Conservation (phyloP, 37 sponge, comb jelly and placozoan genomes). For the Crambe crambe region DNA sequence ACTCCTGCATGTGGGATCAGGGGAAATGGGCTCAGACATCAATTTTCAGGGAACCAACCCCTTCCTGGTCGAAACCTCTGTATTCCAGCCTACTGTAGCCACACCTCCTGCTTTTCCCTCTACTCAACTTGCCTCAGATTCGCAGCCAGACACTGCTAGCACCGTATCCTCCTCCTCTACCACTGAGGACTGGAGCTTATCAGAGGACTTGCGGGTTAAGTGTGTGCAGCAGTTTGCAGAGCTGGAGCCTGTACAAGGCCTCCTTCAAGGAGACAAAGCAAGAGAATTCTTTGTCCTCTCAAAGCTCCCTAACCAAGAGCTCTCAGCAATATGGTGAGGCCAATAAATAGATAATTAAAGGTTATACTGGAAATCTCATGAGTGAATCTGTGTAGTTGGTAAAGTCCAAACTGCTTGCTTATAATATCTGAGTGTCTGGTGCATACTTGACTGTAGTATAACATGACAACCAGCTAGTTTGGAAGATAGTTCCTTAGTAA, state of each 20-base stretch:
- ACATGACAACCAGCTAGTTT: too few relatives aligned
- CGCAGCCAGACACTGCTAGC: neutral
- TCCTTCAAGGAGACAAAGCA: slow-evolving; percentile 78
- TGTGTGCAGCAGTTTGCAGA: slow-evolving; percentile 51
- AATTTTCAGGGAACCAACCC: too few relatives aligned
- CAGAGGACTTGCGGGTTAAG: slow-evolving; percentile 66
- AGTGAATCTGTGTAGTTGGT: neutral
- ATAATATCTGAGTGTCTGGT: neutral
- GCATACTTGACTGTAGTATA: too few relatives aligned
- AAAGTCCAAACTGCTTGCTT: neutral
- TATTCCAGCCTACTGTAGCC: too few relatives aligned
- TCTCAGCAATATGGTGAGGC: slow-evolving; percentile 80
- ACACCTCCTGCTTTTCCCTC: neutral
- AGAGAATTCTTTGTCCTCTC: slow-evolving; percentile 82
- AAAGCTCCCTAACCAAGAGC: slow-evolving; percentile 71
- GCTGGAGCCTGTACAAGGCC: slow-evolving; percentile 48
- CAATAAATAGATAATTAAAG: too few relatives aligned
- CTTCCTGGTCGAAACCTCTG: too few relatives aligned
- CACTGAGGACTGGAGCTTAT: slow-evolving; percentile 54
- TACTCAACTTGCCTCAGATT: neutral
- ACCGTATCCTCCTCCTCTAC: slow-evolving; percentile 8
- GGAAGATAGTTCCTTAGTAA: too few relatives aligned
- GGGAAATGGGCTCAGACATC: too few relatives aligned
- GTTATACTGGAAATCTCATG: too few relatives aligned
- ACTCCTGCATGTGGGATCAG: too few relatives aligned